Base-by-base conservation (phyloP, 1,140 invertebrate species). In the Potamilus streckersoni region DNA sequence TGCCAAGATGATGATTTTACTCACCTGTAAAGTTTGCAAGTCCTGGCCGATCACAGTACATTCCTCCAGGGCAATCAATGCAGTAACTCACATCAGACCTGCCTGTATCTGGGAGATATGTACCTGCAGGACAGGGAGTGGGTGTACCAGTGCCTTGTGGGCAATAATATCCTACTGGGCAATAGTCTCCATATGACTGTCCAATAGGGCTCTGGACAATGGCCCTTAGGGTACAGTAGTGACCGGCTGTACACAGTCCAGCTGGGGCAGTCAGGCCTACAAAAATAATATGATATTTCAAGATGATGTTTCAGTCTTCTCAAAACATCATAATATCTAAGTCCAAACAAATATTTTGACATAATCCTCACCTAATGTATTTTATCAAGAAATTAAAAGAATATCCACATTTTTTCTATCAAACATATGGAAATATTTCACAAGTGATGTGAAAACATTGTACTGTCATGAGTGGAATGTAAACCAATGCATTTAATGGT, bases 91-190 rank as follows among this genome's bases (percentile, higher is more conserved):
- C 49, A 1, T 64, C 58, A 2, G 38, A 55, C 19, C 71, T 75
- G 2, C 80, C 81, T 57, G 83, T 85, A 38, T 82, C 80, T 2
- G 85, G 82, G 38, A 83, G 71, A 73, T 82, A 89, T 2, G 85
- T 88, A 19, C 88, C 88, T 12, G 71, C 56, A 15, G 85, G 87
- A 73, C 87, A 89, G 14, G 85, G 79, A 1, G 81, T 69, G 14
- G 87, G 85, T 14, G 77, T 82, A 8, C 80, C 85, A 8, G 84
- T 88, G 2, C 84, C 85, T 55, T 61, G 62, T 15, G 85, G 86
- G 77, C 88, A 89, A 76, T 87, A 89, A 74, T 84, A 79, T 31
- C 87, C 87, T n/a, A 78, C 74, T 14, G 83, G 79, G 75, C 88
- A 89, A 62, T 83, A 78, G 74, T 87, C 86, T 13, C 87, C 88